Percentiles rank a stretch among this genome's conserved stretches.
These are phyloP conservation scores for Petrocephalus zakoni DNA, from an alignment of 2,113 vertebrate species.

Conservation along the genomic window DNA sequence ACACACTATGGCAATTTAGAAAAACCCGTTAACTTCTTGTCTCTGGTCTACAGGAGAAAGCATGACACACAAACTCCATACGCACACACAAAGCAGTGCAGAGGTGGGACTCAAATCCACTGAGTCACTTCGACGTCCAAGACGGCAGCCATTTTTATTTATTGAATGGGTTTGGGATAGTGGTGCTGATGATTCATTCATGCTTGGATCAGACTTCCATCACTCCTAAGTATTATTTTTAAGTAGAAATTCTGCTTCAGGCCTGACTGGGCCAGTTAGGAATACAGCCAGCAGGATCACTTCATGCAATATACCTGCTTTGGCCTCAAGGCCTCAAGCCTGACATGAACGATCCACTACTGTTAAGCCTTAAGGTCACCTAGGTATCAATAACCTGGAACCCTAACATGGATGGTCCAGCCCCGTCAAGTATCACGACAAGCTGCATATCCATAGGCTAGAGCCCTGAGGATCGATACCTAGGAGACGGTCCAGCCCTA, in stretches of 20 bases:
- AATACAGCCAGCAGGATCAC: neutral
- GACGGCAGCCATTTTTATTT: neutral
- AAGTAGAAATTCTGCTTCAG: neutral
- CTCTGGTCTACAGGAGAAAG: neutral
- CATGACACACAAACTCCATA: neutral
- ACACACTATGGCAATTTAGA: neutral
- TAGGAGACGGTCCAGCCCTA: neutral
- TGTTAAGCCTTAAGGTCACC: neutral
- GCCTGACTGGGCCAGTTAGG: neutral
- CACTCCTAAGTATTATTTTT: neutral
- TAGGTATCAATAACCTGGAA: neutral
- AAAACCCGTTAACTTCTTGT: neutral
- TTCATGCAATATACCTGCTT: neutral
- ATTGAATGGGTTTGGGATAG: neutral
- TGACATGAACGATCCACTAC: neutral
- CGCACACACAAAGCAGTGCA: neutral
- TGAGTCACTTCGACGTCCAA: neutral
- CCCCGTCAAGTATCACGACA: neutral
- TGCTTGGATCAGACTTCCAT: neutral
- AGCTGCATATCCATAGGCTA: neutral
- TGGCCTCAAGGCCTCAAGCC: neutral
- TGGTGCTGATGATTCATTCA: neutral
- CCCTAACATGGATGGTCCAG: neutral
- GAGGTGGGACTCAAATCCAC: neutral
- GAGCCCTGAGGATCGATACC: neutral